These are phyloP conservation scores for Gallinago media DNA, from an alignment of 2,113 vertebrate genomes.

Conservation along the genomic window DNA sequence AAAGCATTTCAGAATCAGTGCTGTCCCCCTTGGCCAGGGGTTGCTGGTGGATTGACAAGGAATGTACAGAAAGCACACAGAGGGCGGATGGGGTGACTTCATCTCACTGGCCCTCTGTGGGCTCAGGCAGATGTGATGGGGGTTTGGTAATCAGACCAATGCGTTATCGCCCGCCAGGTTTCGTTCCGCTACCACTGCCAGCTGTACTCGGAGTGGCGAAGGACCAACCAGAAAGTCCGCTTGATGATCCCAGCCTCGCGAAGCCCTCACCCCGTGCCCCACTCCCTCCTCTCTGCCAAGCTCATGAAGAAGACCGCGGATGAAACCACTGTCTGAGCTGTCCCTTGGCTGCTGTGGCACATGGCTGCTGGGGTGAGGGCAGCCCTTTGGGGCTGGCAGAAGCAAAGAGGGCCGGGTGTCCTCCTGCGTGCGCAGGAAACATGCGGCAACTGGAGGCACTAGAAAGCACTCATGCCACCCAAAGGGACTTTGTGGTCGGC, in stretches of 20 bases:
- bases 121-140: rapidly evolving
- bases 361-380: not conserved
- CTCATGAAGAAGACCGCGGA: conserved; percentile 87
- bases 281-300: conserved; percentile 86
- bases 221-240: conserved; percentile 93
- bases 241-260: conserved; percentile 85
- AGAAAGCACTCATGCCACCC: not conserved
- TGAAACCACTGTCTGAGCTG: conserved; percentile 89
- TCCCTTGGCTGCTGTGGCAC: rapidly evolving
- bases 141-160: not conserved
- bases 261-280: conserved; percentile 79
- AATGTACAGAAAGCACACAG: rapidly evolving
- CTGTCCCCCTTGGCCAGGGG: rapidly evolving
- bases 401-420: not conserved
- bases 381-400: not conserved
- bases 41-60: not conserved
- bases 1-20: rapidly evolving
- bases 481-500: not conserved
- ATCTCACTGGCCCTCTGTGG: rapidly evolving
- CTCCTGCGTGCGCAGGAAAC: rapidly evolving
- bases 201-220: conserved; percentile 95
- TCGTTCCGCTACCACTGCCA: conserved; percentile 98
- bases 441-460: not conserved
- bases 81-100: not conserved
- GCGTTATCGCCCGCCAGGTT: conserved; percentile 77